Percentiles rank a stretch among this genome's conserved stretches.
Evolutionary conservation across 2,797 vertebrate species (phyloP).

Genomic region (Acanthiza pusilla): DNA sequence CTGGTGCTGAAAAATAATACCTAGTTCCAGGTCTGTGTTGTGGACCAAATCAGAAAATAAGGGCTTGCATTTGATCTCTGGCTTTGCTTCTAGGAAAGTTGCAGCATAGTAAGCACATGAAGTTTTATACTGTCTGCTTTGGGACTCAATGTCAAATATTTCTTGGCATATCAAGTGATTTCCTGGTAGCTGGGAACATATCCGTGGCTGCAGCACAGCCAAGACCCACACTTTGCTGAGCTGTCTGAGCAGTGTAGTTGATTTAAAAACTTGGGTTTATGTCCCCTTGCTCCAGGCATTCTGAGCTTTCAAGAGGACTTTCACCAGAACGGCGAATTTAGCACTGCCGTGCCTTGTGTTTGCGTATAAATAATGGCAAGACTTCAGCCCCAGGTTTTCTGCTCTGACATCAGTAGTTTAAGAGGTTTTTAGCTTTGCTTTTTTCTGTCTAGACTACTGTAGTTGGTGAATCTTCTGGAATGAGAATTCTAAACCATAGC

Average conservation of each 20-base stretch:
- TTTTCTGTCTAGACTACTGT: background rate
- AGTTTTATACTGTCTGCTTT: background rate
- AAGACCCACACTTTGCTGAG: background rate
- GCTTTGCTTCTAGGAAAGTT: background rate
- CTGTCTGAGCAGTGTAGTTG: background rate
- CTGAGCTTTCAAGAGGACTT: background rate
- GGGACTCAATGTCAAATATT: background rate
- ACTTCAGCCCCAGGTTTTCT: background rate
- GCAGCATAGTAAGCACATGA: background rate
- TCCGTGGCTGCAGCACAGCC: background rate
- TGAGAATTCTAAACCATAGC: background rate
- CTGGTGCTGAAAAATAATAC: background rate
- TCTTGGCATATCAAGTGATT: background rate
- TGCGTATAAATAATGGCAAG: background rate
- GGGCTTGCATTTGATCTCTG: background rate
- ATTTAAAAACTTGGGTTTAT: background rate
- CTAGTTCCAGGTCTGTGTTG: background rate
- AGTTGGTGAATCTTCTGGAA: background rate
- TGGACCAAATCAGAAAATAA: background rate
- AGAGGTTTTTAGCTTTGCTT: background rate
- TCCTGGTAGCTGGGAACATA: background rate
- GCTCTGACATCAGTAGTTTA: background rate
- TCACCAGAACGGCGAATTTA: background rate
- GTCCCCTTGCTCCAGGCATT: background rate
- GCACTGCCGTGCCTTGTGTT: background rate